These are phyloP conservation scores for Lota lota DNA, from an alignment of 2,113 vertebrate species.

Conservation along the genomic window DNA sequence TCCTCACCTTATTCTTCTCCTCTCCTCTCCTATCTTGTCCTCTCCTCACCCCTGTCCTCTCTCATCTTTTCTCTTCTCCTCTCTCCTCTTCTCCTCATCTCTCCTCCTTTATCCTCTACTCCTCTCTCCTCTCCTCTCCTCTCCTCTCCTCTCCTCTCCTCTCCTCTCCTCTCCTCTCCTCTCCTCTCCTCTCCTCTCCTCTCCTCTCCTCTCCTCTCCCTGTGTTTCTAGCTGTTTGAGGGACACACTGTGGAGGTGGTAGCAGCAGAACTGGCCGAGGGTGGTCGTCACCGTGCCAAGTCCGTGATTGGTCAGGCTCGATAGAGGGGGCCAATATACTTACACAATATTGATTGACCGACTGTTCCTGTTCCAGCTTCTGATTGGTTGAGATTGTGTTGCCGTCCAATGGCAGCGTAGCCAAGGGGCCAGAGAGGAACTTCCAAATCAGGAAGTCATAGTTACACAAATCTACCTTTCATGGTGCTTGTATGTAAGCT, in stretches of 20 bases:
- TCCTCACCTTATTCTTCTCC: neutral
- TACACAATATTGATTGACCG: conserved; percentile 57
- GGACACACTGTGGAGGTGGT: neutral
- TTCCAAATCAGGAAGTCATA: conserved; percentile 25
- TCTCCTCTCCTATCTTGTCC: conserved; percentile 7
- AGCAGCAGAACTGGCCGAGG: conserved; percentile 3
- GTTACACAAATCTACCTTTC: no score
- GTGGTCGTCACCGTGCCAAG: conserved; percentile 33
- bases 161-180: no score
- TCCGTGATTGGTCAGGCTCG: conserved; percentile 41
- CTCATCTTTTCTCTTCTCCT: no score
- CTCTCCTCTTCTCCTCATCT: neutral
- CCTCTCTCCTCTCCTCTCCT: neutral
- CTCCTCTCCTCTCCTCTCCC: no score
- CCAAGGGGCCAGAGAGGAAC: conserved; percentile 36
- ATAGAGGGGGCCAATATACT: conserved; percentile 27
- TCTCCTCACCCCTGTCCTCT: neutral
- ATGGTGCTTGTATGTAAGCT: no score
- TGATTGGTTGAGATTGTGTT: conserved; percentile 54
- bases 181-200: no score
- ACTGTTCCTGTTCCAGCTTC: conserved; percentile 52
- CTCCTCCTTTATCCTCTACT: no score
- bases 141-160: no score
- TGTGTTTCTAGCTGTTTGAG: neutral
- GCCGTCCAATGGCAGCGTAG: conserved; percentile 43